Evolutionary conservation across 2,113 vertebrate genomes (phyloP), one percentile per base, ranked within the genome.

Genomic region (Equus quagga): DNA sequence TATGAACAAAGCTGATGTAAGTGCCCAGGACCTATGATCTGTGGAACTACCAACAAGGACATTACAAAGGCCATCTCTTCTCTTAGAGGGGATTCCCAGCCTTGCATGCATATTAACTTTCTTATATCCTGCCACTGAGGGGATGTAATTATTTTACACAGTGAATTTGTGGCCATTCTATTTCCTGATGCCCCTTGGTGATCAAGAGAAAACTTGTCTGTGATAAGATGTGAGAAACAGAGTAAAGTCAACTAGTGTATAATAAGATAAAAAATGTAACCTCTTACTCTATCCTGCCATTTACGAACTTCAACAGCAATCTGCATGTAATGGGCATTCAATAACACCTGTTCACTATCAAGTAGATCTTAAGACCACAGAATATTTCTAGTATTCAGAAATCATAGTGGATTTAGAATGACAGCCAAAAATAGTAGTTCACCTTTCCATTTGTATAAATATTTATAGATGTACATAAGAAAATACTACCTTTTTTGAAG

Each of bases 121-220:
- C 11, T 81, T n/a, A 69, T 70, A 85, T 69, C 28, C 33, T 33
- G 79, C 58, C 28, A 79, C 4, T 83, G 64, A 88, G 10, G 85
- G 91, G 28, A 81, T 44, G 4, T 49, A 62, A 79, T 64, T 80
- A 92, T 58, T 85, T 85, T 70, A 70, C 26, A 41, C 18, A 69
- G 72, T 82, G 64, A 76, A 62, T 86, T 41, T 67, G 24, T 89
- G 60, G 73, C 28, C 79, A 69, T 62, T 93, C 72, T 73, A 82
- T 84, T 95, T 93, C 49, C 73, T 89, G 44, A 89, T 28, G 28
- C 5, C 15, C 17, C 65, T 92, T 28, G 58, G 41, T 94, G 54
- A 93, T 92, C 9, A 98, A 96, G 1, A 96, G 86, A 95, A 96
- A 93, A 96, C 18, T 93, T 67, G 80, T 93, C 60, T 76, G 36